Evolutionary conservation across 2,113 vertebrate species (phyloP), one percentile per base, ranked within the genome.

Genomic region (Perognathus longimembris): DNA sequence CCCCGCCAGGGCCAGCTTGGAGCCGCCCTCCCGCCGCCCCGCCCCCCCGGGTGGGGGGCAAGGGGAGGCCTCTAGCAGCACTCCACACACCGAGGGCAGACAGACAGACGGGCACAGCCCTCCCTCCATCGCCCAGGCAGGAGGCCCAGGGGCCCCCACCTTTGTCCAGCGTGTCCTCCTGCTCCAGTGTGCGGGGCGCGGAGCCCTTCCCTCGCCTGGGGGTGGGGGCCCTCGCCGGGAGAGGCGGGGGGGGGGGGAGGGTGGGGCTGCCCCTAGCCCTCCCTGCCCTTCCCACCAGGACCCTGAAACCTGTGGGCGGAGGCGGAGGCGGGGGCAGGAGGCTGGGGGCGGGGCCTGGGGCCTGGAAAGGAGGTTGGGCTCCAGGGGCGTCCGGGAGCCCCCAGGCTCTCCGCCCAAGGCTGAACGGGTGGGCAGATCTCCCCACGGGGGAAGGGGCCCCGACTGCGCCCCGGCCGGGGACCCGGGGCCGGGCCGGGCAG

Each of bases 401-500:
- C n/a, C n/a, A n/a, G n/a, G n/a, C n/a, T n/a, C n/a, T n/a, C n/a
- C n/a, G n/a, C n/a, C n/a, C n/a, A n/a, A n/a, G n/a, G n/a, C n/a
- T n/a, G n/a, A n/a, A n/a, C n/a, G n/a, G n/a, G n/a, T n/a, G 45
- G 9, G 10, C 45, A 45, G 45, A 45, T 45, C 45, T 45, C 45
- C 45, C 45, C 45, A 45, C 45, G 12, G 45, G 45, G 45, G 45
- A 45, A 45, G 45, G 45, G 45, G 45, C 42, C 1, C 5, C 7
- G 42, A 45, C 5, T 6, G 42, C 11, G 42, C 11, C 24, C 20
- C 24, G 21, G 32, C 42, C 20, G 20, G 45, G 30, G 34, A 50
- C 2, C 8, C 9, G n/a, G 50, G 24, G 26, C 42, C 45, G 36
- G 1, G 6, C 1, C 0, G 15, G 21, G 30, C 21, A 57, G 14